Evolutionary conservation across 2,888 invertebrate genomes (phyloP).

Genomic region (Augiades crinisus): DNA sequence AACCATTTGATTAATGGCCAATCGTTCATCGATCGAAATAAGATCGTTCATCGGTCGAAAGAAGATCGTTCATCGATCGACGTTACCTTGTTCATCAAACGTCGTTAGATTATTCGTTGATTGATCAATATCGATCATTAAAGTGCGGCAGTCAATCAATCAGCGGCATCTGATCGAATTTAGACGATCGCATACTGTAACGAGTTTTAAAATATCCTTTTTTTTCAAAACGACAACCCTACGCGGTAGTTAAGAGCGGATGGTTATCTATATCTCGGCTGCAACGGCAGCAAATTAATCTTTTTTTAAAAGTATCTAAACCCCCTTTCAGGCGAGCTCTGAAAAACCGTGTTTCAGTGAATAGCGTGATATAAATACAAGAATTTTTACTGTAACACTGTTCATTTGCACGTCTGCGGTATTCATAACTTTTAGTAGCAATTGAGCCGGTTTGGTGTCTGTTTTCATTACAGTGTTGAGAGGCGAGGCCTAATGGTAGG

Average conservation of each 20-base stretch:
- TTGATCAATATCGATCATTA: too few species aligned
- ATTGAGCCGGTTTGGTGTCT: slow-evolving; percentile 9
- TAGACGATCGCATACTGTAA: neutral
- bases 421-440: slow-evolving; percentile 22
- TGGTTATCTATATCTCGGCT: slow-evolving; percentile 21
- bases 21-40: too few species aligned
- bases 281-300: slow-evolving; percentile 23
- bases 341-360: slow-evolving; percentile 17
- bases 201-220: too few species aligned
- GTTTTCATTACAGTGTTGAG: slow-evolving; percentile 1
- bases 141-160: too few species aligned
- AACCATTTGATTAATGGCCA: too few species aligned
- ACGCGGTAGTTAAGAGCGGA: slow-evolving; percentile 1
- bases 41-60: too few species aligned
- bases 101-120: too few species aligned
- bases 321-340: slow-evolving; percentile 11
- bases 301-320: slow-evolving; percentile 21
- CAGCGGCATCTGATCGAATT: neutral
- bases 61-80: too few species aligned
- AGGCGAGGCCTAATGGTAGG: neutral
- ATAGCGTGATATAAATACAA: slow-evolving; percentile 20
- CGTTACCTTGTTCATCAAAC: too few species aligned
- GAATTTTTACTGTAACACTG: slow-evolving; percentile 22
- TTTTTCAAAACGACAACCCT: slow-evolving; percentile 3
- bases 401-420: slow-evolving; percentile 22